Conservation (phyloP, 2,888 invertebrate genomes). For the Ptychoptera albimana region DNA sequence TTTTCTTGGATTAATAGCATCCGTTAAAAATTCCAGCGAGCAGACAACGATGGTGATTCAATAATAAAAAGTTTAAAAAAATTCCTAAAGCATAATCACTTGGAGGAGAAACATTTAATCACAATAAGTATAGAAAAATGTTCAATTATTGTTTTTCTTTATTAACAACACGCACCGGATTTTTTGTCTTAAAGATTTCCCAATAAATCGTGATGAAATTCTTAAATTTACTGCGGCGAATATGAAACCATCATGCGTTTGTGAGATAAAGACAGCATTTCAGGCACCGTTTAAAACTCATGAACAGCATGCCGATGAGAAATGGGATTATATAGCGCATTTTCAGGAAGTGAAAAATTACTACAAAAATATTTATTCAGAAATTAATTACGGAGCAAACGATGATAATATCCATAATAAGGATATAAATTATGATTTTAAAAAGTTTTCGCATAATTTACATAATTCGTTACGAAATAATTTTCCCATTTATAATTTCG, state of each 20-base stretch:
- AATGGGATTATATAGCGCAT: neutral
- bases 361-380: constrained; percentile 4
- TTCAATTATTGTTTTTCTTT: neutral
- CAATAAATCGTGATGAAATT: constrained; percentile 9
- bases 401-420: no score
- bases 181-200: constrained; percentile 9
- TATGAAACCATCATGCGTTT: constrained; percentile 8
- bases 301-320: neutral
- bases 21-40: neutral
- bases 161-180: neutral
- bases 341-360: constrained; percentile 7
- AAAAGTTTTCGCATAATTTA: no score
- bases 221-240: constrained; percentile 5
- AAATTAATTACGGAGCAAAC: constrained; percentile 3
- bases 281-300: constrained; percentile 6
- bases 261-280: constrained; percentile 2
- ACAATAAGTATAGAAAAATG: constrained; percentile 10
- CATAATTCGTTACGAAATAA: no score
- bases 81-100: constrained; percentile 5
- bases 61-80: constrained; percentile 9
- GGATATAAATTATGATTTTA: no score
- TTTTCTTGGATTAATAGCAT: neutral
- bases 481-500: no score
- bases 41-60: neutral
- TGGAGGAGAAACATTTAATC: constrained; percentile 10